A percentile compares a stretch with the other conserved stretches of the same genome.
These are phyloP conservation scores for Phengaris alcon DNA, from an alignment of 2,888 invertebrate genomes.

Conservation along the genomic window DNA sequence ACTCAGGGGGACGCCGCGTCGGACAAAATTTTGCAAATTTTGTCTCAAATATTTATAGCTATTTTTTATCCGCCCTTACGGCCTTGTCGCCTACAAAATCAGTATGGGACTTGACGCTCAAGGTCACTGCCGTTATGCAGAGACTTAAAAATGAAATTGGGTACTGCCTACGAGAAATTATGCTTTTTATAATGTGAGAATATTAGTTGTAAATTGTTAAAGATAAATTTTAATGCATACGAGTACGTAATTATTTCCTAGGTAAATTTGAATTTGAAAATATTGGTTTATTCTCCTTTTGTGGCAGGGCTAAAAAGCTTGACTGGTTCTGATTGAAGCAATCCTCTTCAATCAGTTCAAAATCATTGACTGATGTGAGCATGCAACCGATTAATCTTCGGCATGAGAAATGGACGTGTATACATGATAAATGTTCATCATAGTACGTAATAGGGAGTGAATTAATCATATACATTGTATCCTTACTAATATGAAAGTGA, in stretches of 20 bases:
- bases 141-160: no score
- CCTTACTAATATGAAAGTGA: neutral
- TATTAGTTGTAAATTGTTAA: no score
- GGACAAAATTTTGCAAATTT: no score
- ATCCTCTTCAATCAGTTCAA: neutral
- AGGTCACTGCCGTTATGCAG: no score
- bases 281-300: neutral
- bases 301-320: neutral
- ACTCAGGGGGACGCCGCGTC: no score
- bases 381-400: neutral
- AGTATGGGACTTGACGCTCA: no score
- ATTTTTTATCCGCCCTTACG: no score
- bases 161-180: neutral
- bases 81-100: no score
- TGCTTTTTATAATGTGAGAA: neutral
- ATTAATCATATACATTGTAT: slow-evolving; percentile 29
- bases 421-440: slow-evolving; percentile 10
- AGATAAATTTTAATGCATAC: neutral
- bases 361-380: neutral
- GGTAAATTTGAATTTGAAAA: neutral
- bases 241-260: neutral
- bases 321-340: slow-evolving; percentile 1
- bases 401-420: neutral
- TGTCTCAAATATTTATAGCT: no score
- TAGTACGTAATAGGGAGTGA: neutral